Conservation (phyloP, 2,113 vertebrate species). For the Oreochromis tanganicae region DNA sequence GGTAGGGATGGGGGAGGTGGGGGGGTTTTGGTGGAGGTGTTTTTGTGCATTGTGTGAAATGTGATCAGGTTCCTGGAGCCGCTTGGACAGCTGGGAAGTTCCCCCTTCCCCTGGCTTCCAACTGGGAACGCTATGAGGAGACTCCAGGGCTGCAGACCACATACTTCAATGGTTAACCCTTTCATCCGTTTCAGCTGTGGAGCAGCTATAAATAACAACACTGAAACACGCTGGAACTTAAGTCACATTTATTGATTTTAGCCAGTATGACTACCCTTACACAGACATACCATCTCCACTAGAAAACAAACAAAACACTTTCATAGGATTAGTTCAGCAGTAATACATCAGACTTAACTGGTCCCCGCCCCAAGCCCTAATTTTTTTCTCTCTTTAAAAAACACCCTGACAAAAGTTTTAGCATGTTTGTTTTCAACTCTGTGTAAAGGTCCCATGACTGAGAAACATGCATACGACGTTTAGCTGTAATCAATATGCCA, state of each 20-base stretch:
- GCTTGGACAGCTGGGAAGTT: slow-evolving; percentile 62
- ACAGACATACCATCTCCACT: slow-evolving; percentile 76
- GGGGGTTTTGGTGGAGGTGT: slow-evolving; percentile 1
- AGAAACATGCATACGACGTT: slow-evolving; percentile 90
- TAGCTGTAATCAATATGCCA: slow-evolving; percentile 87
- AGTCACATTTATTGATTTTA: slow-evolving; percentile 87
- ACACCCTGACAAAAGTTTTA: slow-evolving; percentile 44
- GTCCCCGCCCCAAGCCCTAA: slow-evolving; percentile 1
- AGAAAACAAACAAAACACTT: slow-evolving; percentile 71
- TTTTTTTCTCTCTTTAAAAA: slow-evolving; percentile 6
- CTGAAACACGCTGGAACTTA: slow-evolving; percentile 50
- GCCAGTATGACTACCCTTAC: slow-evolving; percentile 87
- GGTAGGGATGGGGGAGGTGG: background rate
- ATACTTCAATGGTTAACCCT: slow-evolving; percentile 40
- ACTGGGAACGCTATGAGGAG: slow-evolving; percentile 42
- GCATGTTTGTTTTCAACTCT: slow-evolving; percentile 74
- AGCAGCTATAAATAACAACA: slow-evolving; percentile 26
- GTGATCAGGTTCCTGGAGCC: slow-evolving; percentile 57
- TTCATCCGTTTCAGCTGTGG: background rate
- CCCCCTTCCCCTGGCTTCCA: slow-evolving; percentile 28
- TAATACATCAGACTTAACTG: slow-evolving; percentile 63
- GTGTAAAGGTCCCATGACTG: slow-evolving; percentile 94
- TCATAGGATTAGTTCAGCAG: slow-evolving; percentile 69
- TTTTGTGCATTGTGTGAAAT: slow-evolving; percentile 61
- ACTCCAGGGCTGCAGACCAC: slow-evolving; percentile 12